These are phyloP conservation scores for Ochropleura plecta DNA, from an alignment of 2,888 invertebrate species.

Conservation along the genomic window DNA sequence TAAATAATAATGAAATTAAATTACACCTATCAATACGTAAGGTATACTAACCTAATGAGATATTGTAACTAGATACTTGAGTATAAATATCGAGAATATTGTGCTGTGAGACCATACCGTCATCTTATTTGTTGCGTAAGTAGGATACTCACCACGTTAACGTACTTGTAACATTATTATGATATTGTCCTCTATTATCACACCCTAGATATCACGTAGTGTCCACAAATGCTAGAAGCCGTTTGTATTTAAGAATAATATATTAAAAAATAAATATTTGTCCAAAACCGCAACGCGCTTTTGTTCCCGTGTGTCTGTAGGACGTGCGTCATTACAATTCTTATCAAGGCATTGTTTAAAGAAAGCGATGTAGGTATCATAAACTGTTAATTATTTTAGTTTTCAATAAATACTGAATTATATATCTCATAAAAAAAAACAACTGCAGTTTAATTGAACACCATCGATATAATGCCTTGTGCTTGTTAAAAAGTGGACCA, in stretches of 20 bases:
- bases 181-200: conserved; percentile 65
- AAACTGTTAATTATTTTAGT: conserved; percentile 17
- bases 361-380: conserved; percentile 8
- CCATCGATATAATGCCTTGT: conserved; percentile 84
- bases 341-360: conserved; percentile 25
- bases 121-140: conserved; percentile 73
- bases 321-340: conserved; percentile 33
- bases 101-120: conserved; percentile 80
- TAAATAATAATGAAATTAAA: conserved; percentile 73
- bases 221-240: conserved; percentile 65
- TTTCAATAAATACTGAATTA: conserved; percentile 6
- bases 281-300: conserved; percentile 58
- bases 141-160: conserved; percentile 66
- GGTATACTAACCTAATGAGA: conserved; percentile 66
- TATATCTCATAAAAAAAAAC: conserved; percentile 27
- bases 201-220: conserved; percentile 64
- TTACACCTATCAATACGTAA: conserved; percentile 79
- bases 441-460: conserved; percentile 65
- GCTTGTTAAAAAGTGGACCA: conserved; percentile 88
- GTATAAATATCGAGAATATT: conserved; percentile 70
- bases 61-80: conserved; percentile 64
- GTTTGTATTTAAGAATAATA: conserved; percentile 58
- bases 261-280: conserved; percentile 46
- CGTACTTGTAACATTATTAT: conserved; percentile 63
- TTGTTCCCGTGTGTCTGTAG: conserved; percentile 33